These are phyloP conservation scores for Manis pentadactyla DNA, from an alignment of 2,797 vertebrate genomes.

Conservation along the genomic window DNA sequence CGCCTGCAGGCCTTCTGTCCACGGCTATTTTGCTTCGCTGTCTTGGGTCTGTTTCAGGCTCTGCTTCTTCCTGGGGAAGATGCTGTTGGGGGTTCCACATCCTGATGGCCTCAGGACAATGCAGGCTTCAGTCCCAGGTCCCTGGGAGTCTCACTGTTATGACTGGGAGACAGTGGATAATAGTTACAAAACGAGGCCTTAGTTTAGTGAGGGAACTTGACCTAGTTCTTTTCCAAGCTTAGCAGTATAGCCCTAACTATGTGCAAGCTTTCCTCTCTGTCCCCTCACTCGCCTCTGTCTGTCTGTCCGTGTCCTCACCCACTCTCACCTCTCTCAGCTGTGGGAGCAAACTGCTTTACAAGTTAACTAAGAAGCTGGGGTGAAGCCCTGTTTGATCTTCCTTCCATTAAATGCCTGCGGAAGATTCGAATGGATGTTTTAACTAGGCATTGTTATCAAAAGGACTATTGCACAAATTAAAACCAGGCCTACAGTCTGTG, in stretches of 20 bases:
- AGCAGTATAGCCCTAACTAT: constrained; percentile 78
- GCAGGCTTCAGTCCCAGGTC: rapidly evolving
- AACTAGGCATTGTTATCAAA: constrained; percentile 88
- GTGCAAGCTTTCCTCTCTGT: constrained; percentile 63
- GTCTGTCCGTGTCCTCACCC: not conserved
- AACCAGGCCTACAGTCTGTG: constrained; percentile 83
- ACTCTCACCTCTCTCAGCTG: no score
- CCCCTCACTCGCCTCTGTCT: no score
- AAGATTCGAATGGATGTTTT: constrained; percentile 88
- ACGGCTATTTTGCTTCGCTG: rapidly evolving
- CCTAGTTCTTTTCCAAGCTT: constrained; percentile 79
- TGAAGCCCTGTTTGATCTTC: constrained; percentile 86
- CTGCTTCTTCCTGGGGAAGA: not conserved
- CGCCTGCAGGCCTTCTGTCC: rapidly evolving
- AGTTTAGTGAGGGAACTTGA: constrained; percentile 52
- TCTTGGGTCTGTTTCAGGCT: rapidly evolving
- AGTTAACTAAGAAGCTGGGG: constrained; percentile 87
- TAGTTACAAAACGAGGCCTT: not conserved
- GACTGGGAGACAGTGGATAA: not conserved
- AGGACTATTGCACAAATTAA: constrained; percentile 88
- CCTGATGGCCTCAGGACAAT: rapidly evolving
- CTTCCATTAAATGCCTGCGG: constrained; percentile 85
- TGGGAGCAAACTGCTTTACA: constrained; percentile 84
- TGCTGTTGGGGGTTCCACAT: rapidly evolving
- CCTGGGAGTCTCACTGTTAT: rapidly evolving